Conservation (phyloP, 2,113 vertebrate species). For the Tupaia chinensis region DNA sequence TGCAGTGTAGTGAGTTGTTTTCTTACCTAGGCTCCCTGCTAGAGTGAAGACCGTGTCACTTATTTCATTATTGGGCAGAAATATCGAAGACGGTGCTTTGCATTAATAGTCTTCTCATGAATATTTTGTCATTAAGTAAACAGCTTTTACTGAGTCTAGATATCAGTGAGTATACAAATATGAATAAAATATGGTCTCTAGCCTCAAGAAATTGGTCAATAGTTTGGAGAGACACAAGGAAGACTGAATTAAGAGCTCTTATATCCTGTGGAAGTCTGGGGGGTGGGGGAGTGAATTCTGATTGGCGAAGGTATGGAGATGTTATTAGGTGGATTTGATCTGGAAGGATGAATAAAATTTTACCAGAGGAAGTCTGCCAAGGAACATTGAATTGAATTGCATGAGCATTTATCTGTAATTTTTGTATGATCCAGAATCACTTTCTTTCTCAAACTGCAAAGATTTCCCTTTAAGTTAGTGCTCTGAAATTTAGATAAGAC, state of each 20-base stretch:
- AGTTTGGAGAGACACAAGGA: neutral
- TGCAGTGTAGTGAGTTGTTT: neutral
- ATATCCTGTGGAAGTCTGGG: neutral
- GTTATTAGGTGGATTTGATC: neutral
- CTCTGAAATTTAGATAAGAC: conserved; percentile 10
- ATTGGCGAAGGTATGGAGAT: neutral
- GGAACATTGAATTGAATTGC: neutral
- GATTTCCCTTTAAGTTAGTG: neutral
- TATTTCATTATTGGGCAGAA: neutral
- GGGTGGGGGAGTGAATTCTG: neutral
- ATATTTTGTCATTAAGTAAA: conserved; percentile 2
- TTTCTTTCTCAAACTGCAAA: neutral
- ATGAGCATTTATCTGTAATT: neutral
- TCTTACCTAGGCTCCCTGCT: neutral
- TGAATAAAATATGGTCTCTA: neutral
- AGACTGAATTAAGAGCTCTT: neutral
- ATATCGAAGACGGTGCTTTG: neutral
- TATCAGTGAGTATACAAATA: neutral
- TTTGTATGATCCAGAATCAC: neutral
- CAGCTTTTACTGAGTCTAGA: neutral
- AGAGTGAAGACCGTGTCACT: neutral
- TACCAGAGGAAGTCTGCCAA: neutral
- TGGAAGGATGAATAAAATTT: neutral
- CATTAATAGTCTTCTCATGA: neutral
- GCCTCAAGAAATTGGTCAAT: conserved; percentile 1